Percentiles rank a stretch among this genome's conserved stretches.
Evolutionary conservation across 2,113 vertebrate species (phyloP).

Genomic region (Laticauda colubrina): DNA sequence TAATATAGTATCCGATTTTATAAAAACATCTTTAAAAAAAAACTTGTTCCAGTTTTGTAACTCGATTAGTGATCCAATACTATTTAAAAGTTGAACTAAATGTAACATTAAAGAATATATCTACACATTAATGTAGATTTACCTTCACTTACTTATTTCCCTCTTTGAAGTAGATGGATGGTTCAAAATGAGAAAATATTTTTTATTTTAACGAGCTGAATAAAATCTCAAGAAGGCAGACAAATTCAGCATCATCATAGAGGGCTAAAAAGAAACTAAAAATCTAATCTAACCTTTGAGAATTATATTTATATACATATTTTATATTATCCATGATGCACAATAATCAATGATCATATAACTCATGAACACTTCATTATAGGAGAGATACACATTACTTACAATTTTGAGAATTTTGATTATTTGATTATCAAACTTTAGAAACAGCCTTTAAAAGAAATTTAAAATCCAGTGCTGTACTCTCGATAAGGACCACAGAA

Average conservation of each 20-base stretch:
- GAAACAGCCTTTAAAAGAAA: not conserved
- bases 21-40: not conserved
- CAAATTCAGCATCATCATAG: not conserved
- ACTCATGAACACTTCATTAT: not conserved
- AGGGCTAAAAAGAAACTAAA: not conserved
- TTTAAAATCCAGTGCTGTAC: not conserved
- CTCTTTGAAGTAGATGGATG: not conserved
- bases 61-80: not conserved
- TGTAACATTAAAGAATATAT: not conserved
- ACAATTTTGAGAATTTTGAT: not conserved
- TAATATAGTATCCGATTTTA: not conserved
- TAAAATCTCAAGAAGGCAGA: not conserved
- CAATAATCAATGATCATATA: not conserved
- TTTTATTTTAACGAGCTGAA: not conserved
- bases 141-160: not conserved
- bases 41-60: not conserved
- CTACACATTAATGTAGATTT: not conserved
- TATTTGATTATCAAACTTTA: not conserved
- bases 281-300: not conserved
- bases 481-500: not conserved
- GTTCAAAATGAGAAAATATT: not conserved
- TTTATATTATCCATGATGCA: not conserved
- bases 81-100: not conserved
- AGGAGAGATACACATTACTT: not conserved
- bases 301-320: not conserved